These are phyloP conservation scores for Saturnia pavonia DNA, from an alignment of 2,888 invertebrate genomes.

Conservation along the genomic window DNA sequence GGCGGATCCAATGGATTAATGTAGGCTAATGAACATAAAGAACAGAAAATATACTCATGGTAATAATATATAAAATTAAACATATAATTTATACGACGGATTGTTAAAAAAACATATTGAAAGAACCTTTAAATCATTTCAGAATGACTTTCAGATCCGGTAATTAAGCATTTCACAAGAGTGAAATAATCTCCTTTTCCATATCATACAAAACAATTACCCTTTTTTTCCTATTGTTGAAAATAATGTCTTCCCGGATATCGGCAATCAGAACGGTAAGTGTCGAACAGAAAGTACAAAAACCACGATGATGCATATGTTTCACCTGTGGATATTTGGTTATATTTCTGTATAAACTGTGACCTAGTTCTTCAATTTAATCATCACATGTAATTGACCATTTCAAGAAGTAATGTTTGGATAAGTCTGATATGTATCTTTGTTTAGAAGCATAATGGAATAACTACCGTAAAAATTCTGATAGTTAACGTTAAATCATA, in stretches of 20 bases:
- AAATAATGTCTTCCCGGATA: conserved; percentile 75
- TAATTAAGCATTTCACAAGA: conserved; percentile 28
- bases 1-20: background rate
- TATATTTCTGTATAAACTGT: background rate
- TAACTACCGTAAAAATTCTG: too few relatives aligned
- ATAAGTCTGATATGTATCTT: too few relatives aligned
- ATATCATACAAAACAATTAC: conserved; percentile 67
- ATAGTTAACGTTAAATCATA: too few relatives aligned
- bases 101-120: background rate
- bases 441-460: too few relatives aligned
- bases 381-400: background rate
- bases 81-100: background rate
- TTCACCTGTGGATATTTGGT: background rate
- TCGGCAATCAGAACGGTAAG: conserved; percentile 70
- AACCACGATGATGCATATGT: conserved; percentile 52
- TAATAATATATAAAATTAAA: background rate
- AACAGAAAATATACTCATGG: background rate
- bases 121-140: background rate
- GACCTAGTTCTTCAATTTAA: background rate
- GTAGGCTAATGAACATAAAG: background rate
- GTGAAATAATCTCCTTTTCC: conserved; percentile 30
- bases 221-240: conserved; percentile 68
- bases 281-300: conserved; percentile 50
- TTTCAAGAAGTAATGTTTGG: too few relatives aligned
- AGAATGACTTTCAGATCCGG: conserved; percentile 24